Percentiles rank a stretch among this genome's conserved stretches.
These are phyloP conservation scores for Pachyrhynchus sulphureomaculatus DNA, from an alignment of 1,140 invertebrate genomes.

Conservation along the genomic window DNA sequence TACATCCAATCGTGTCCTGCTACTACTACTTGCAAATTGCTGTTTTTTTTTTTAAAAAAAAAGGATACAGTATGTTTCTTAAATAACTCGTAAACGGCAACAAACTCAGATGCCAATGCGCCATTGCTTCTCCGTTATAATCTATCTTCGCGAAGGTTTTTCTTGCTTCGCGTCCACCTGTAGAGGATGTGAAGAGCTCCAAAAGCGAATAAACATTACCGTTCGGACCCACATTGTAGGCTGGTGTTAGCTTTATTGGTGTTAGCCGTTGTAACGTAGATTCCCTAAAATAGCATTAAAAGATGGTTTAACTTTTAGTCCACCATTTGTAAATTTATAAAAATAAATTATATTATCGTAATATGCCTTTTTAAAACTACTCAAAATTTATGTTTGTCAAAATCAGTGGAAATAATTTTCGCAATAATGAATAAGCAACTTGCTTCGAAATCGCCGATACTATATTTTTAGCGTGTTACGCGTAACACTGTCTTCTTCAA, in stretches of 20 bases:
- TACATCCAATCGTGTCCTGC: too few species aligned
- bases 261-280: conserved; percentile 39
- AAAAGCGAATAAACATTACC: conserved; percentile 52
- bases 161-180: conserved; percentile 55
- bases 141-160: conserved; percentile 51
- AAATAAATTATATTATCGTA: too few species aligned
- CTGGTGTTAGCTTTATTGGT: conserved; percentile 45
- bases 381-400: too few species aligned
- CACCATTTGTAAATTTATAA: neutral
- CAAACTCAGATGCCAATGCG: conserved; percentile 59
- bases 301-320: neutral
- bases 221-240: conserved; percentile 43
- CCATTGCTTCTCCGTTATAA: conserved; percentile 48
- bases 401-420: too few species aligned
- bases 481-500: too few species aligned
- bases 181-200: conserved; percentile 55
- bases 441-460: too few species aligned
- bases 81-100: conserved; percentile 53
- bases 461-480: too few species aligned
- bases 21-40: too few species aligned
- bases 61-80: conserved; percentile 63
- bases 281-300: conserved; percentile 41
- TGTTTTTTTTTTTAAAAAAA: conserved; percentile 2
- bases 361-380: too few species aligned
- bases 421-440: too few species aligned